These are phyloP conservation scores for Helogale parvula DNA, from an alignment of 2,113 vertebrate species.

Conservation along the genomic window DNA sequence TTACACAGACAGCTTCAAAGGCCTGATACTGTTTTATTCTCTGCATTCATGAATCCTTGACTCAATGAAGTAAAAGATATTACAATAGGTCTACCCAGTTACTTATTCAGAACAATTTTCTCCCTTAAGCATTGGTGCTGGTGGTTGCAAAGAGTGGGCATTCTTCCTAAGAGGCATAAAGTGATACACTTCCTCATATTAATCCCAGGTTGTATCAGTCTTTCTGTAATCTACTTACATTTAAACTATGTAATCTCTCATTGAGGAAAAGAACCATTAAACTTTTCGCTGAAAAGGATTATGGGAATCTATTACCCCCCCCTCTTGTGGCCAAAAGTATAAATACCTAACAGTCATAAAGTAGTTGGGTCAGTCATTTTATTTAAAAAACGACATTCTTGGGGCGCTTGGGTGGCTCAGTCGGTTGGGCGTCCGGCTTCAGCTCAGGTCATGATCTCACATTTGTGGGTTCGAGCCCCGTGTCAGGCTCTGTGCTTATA, in stretches of 20 bases:
- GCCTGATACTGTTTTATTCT: not conserved
- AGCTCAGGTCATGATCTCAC: too few species aligned
- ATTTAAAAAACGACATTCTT: constrained; percentile 47
- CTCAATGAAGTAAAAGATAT: not conserved
- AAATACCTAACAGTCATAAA: constrained; percentile 30
- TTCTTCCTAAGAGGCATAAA: not conserved
- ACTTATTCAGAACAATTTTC: not conserved
- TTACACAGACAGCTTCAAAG: not conserved
- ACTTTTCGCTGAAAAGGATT: constrained; percentile 13
- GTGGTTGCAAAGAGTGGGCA: constrained; percentile 24
- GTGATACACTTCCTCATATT: not conserved
- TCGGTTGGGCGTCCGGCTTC: too few species aligned
- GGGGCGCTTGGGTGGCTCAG: too few species aligned
- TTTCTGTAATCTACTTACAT: constrained; percentile 17
- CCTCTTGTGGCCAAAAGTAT: not conserved
- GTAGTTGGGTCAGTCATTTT: constrained; percentile 17
- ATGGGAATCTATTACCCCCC: not conserved
- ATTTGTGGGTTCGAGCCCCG: too few species aligned
- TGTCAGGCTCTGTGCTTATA: too few species aligned
- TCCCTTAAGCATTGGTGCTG: not conserved
- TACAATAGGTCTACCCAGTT: not conserved
- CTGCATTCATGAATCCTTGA: constrained; percentile 21
- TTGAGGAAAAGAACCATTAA: constrained; percentile 29
- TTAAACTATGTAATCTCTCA: not conserved
- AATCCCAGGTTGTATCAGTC: not conserved